Conservation (phyloP, 2,113 vertebrate species). For the Brachyhypopomus occidentalis region DNA sequence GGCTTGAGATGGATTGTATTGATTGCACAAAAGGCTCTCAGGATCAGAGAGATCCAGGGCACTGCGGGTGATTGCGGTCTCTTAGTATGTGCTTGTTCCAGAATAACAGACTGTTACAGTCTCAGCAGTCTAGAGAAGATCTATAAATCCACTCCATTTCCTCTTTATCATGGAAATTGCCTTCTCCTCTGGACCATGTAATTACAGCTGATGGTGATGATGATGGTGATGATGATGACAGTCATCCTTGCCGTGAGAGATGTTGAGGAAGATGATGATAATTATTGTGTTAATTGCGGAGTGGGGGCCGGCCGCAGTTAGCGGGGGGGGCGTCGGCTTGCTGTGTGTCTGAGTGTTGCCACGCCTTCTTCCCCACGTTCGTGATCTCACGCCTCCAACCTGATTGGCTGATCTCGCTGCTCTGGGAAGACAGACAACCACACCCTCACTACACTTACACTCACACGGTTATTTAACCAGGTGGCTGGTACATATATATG, state of each 20-base stretch:
- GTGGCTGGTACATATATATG: not conserved
- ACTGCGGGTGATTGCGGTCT: slow-evolving; percentile 5
- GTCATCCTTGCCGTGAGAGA: slow-evolving; percentile 20
- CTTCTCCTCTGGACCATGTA: slow-evolving; percentile 39
- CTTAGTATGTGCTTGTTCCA: slow-evolving; percentile 27
- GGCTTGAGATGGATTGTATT: not conserved
- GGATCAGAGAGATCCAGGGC: slow-evolving; percentile 13
- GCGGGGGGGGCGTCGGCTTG: slow-evolving; percentile 16
- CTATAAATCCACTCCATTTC: slow-evolving; percentile 33
- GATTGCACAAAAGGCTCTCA: not conserved
- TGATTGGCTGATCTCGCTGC: not conserved
- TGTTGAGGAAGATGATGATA: slow-evolving; percentile 55
- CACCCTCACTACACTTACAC: not conserved
- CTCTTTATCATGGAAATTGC: slow-evolving; percentile 22
- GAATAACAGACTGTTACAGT: slow-evolving; percentile 24
- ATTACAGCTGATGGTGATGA: slow-evolving; percentile 44
- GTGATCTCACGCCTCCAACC: not conserved
- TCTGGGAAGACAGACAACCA: not conserved
- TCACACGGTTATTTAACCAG: not conserved
- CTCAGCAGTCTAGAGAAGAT: not conserved
- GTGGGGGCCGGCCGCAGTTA: slow-evolving; percentile 51
- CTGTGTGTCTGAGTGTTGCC: slow-evolving; percentile 28
- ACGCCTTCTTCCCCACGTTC: slow-evolving; percentile 7
- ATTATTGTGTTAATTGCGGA: slow-evolving; percentile 61
- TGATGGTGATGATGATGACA: slow-evolving; percentile 32